Conservation (phyloP, 1,140 invertebrate species). For the Stenopsyche tienmushanensis region DNA sequence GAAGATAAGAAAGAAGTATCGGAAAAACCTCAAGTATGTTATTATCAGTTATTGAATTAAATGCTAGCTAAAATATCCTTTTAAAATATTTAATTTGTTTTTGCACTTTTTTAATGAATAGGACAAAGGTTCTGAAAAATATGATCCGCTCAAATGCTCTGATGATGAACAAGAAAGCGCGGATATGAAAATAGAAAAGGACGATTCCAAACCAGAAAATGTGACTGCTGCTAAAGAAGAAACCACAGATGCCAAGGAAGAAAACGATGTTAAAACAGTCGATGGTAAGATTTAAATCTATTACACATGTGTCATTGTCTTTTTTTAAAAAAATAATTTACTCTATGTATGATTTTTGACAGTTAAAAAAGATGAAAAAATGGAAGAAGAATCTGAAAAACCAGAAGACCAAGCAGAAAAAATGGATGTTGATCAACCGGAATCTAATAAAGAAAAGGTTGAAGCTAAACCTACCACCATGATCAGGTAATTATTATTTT, state of each 20-base stretch:
- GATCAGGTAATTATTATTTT: slow-evolving; percentile 4
- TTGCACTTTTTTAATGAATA: slow-evolving; percentile 10
- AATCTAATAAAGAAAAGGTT: background rate
- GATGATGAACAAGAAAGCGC: slow-evolving; percentile 35
- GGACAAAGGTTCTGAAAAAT: slow-evolving; percentile 28
- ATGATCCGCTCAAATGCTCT: slow-evolving; percentile 35
- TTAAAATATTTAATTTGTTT: no score
- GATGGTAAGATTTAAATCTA: background rate
- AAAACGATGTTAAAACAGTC: no score
- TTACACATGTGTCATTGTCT: background rate
- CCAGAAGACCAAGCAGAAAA: no score
- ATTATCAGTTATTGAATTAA: no score
- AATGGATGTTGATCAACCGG: slow-evolving; percentile 11
- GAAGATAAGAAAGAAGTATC: slow-evolving; percentile 4
- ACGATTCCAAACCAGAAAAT: no score
- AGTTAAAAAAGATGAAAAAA: background rate
- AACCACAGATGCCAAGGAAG: slow-evolving; percentile 28
- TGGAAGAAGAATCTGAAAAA: background rate
- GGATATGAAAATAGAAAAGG: no score
- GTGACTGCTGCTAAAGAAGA: slow-evolving; percentile 32
- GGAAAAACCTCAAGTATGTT: background rate
- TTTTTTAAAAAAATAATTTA: background rate
- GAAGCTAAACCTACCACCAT: slow-evolving; percentile 9
- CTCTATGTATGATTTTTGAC: background rate
- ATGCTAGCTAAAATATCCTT: no score